Percentiles rank a stretch among this genome's conserved stretches.
phyloP scores from a whole-genome alignment of 2,888 invertebrate genomes.

The Blera fallax region DNA sequence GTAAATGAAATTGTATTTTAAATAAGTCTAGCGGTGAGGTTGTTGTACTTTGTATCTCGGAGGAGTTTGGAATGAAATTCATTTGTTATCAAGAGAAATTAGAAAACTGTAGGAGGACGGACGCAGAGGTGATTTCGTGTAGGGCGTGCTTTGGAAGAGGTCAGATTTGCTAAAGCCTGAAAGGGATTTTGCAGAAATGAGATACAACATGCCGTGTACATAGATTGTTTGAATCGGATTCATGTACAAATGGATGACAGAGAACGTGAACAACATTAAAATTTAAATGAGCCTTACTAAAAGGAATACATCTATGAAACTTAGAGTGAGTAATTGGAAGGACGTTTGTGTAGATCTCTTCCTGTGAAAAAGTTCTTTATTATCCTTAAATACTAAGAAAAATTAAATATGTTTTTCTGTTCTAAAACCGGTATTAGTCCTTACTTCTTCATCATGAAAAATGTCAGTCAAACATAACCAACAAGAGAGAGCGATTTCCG shows the following conservation, averaged over 20 bases:
- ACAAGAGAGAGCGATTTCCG: too few species aligned
- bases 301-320: neutral
- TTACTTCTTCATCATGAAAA: too few species aligned
- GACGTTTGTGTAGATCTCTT: neutral
- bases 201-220: neutral
- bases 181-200: constrained; percentile 9
- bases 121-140: constrained; percentile 6
- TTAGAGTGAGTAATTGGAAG: neutral
- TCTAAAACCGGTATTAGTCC: too few species aligned
- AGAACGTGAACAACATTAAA: neutral
- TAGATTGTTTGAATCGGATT: neutral
- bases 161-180: constrained; percentile 1
- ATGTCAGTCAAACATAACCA: too few species aligned
- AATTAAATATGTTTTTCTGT: too few species aligned
- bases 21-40: constrained; percentile 51
- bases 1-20: constrained; percentile 60
- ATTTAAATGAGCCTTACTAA: neutral
- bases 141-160: constrained; percentile 5
- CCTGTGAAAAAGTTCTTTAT: neutral
- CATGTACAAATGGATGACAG: neutral
- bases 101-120: neutral
- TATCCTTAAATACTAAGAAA: too few species aligned
- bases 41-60: neutral
- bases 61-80: constrained; percentile 31
- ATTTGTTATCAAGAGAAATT: constrained; percentile 34